Conservation (phyloP, 2,797 vertebrate genomes). For the Cyprinodon diabolis region DNA sequence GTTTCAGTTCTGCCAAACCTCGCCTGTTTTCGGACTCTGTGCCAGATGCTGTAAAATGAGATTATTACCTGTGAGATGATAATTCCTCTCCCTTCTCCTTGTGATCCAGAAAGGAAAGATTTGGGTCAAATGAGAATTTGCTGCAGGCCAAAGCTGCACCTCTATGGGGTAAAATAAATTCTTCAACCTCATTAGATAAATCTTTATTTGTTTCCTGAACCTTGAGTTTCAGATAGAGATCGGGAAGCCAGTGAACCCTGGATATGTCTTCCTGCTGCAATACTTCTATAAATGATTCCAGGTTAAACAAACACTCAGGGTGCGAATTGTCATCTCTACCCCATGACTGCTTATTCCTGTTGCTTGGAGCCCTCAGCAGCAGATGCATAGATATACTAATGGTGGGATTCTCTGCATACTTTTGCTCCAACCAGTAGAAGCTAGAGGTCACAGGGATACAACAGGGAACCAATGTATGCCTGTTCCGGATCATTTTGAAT, state of each 20-base stretch:
- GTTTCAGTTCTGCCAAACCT: conserved; percentile 42
- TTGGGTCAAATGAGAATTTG: conserved; percentile 59
- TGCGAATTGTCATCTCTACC: conserved; percentile 48
- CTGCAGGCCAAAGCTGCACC: conserved; percentile 31
- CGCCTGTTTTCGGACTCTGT: conserved; percentile 54
- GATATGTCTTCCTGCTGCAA: conserved; percentile 22
- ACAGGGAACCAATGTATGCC: conserved; percentile 55
- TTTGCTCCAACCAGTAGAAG: conserved; percentile 56
- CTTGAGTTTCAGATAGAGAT: conserved; percentile 24
- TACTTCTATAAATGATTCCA: conserved; percentile 55
- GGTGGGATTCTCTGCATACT: conserved; percentile 70
- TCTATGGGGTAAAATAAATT: conserved; percentile 14
- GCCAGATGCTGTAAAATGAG: conserved; percentile 68
- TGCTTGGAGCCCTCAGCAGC: conserved; percentile 31
- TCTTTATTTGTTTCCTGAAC: conserved; percentile 22
- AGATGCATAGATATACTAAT: conserved; percentile 35
- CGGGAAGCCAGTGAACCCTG: conserved; percentile 5
- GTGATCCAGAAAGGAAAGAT: conserved; percentile 57
- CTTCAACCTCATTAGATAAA: conserved; percentile 29
- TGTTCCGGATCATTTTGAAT: conserved; percentile 61
- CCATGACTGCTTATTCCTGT: conserved; percentile 41
- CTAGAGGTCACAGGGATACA: conserved; percentile 57
- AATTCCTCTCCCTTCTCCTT: conserved; percentile 43
- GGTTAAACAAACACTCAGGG: conserved; percentile 64
- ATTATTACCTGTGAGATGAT: conserved; percentile 76